Evolutionary conservation across 2,888 invertebrate genomes (phyloP).

Genomic region (Andrena dorsata): DNA sequence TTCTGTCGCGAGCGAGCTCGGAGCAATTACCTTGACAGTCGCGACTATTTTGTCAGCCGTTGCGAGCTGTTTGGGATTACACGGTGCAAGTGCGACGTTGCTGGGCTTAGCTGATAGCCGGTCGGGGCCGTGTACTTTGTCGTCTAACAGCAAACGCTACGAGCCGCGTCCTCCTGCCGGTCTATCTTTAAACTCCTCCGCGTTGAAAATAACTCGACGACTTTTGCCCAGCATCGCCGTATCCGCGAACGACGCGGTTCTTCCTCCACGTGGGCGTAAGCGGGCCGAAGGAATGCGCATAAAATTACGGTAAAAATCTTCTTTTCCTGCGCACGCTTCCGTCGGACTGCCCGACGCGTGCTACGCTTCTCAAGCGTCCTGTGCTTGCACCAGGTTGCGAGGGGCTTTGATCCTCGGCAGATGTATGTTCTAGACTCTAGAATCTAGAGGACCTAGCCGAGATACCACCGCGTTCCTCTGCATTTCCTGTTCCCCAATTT

Average conservation of each 20-base stretch:
- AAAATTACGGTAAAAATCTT: constrained; percentile 53
- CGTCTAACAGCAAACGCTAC: not conserved
- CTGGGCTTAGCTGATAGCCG: constrained; percentile 1
- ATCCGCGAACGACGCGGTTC: constrained; percentile 36
- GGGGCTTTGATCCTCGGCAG: not conserved
- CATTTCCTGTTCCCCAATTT: not conserved
- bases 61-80: too few relatives aligned
- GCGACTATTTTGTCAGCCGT: not conserved
- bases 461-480: not conserved
- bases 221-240: constrained; percentile 44
- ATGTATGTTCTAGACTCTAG: not conserved
- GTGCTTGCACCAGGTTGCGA: too few relatives aligned
- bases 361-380: too few relatives aligned
- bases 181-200: constrained; percentile 57
- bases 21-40: not conserved
- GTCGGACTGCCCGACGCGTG: not conserved
- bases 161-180: constrained; percentile 25
- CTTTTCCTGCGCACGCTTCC: constrained; percentile 41
- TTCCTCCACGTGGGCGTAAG: constrained; percentile 56
- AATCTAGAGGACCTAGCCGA: too few relatives aligned
- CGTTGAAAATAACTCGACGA: constrained; percentile 54
- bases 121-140: not conserved
- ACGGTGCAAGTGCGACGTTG: not conserved
- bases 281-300: constrained; percentile 51
- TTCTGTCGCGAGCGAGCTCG: too few relatives aligned